Conservation (phyloP, 53 echinoderm and acorn worm genomes). For the Holothuria scabra region DNA sequence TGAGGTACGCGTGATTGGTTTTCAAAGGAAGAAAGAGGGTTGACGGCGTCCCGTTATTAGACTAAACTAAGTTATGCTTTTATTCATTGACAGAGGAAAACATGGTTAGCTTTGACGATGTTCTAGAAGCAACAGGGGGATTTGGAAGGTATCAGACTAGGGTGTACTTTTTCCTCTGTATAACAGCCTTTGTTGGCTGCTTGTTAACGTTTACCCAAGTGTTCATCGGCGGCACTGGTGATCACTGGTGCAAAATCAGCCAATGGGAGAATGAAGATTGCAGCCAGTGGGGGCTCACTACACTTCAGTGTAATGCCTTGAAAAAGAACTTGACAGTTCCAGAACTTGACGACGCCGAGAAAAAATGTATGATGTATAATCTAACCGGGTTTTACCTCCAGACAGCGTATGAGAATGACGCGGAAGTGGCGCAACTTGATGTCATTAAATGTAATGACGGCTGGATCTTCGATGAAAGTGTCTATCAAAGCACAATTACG, state of each 20-base stretch:
- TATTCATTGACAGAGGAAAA: too few species aligned
- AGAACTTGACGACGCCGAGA: neutral
- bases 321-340: neutral
- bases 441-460: constrained; percentile 8
- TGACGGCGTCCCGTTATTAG: too few species aligned
- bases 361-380: constrained; percentile 14
- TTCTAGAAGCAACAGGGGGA: constrained; percentile 1
- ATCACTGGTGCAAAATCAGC: constrained; percentile 28
- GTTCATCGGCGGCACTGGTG: neutral
- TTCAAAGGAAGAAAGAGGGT: too few species aligned
- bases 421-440: neutral
- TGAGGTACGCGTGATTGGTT: too few species aligned
- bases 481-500: constrained; percentile 24
- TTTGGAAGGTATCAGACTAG: constrained; percentile 29
- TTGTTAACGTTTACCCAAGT: constrained; percentile 6
- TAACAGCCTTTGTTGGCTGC: neutral
- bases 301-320: too few species aligned
- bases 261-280: constrained; percentile 3
- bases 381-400: neutral
- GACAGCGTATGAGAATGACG: neutral
- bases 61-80: too few species aligned
- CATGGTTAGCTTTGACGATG: constrained; percentile 2
- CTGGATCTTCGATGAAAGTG: constrained; percentile 21
- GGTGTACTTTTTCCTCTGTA: neutral
- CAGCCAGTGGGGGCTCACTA: too few species aligned